Evolutionary conservation across 2,888 invertebrate genomes (phyloP).

Genomic region (Thyatira batis): DNA sequence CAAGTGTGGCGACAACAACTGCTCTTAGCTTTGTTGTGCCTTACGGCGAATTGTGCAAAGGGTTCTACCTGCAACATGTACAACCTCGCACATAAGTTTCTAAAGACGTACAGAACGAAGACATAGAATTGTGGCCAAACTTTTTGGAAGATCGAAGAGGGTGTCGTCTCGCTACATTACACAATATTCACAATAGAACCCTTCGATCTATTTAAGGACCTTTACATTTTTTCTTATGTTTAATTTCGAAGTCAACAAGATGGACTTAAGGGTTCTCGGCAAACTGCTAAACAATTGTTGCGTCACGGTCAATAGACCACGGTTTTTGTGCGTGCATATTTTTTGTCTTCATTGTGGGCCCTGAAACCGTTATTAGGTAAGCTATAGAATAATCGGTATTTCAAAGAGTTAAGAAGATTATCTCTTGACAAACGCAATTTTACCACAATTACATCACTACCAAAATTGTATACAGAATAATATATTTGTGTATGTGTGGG

Average conservation of each 20-base stretch:
- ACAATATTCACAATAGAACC: conserved; percentile 78
- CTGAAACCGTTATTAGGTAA: conserved; percentile 56
- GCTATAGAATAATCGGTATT: conserved; percentile 54
- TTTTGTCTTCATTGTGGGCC: conserved; percentile 33
- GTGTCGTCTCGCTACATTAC: conserved; percentile 77
- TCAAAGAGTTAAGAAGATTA: conserved; percentile 10
- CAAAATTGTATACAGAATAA: not conserved
- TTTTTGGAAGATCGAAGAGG: conserved; percentile 50
- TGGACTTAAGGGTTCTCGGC: conserved; percentile 71
- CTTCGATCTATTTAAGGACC: conserved; percentile 73
- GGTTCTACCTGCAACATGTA: conserved; percentile 72
- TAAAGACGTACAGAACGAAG: conserved; percentile 20
- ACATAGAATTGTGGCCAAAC: conserved; percentile 36
- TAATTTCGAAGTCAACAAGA: conserved; percentile 79
- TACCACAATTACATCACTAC: conserved; percentile 7
- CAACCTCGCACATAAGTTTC: conserved; percentile 38
- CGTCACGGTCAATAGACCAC: conserved; percentile 78
- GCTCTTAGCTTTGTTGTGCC: conserved; percentile 53
- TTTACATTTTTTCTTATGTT: conserved; percentile 62
- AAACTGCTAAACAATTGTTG: conserved; percentile 80
- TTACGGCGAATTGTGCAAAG: conserved; percentile 79
- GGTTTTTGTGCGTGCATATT: conserved; percentile 61
- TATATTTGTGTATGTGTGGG: not conserved
- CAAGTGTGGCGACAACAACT: conserved; percentile 74
- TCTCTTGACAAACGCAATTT: conserved; percentile 7